A percentile compares a stretch with the other conserved stretches of the same genome.
phyloP scores from a whole-genome alignment of 2,888 invertebrate species.

The Ditula angustiorana region DNA sequence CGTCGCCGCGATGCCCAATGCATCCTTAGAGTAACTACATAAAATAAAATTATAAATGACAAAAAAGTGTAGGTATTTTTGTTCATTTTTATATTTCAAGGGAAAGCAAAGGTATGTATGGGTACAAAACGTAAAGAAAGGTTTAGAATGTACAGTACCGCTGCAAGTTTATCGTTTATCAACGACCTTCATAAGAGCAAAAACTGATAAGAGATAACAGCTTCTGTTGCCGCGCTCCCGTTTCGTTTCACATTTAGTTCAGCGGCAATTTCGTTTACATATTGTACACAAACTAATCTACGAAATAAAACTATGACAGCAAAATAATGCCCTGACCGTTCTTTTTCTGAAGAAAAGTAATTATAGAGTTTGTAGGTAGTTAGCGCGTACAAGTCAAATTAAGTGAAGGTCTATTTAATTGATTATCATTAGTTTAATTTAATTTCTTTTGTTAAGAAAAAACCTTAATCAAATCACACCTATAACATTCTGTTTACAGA shows the following conservation, averaged over 20 bases:
- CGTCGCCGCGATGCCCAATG: too few species aligned
- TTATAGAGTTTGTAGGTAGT: too few species aligned
- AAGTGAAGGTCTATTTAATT: too few species aligned
- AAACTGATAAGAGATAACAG: slow-evolving; percentile 83
- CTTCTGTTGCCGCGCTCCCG: slow-evolving; percentile 49
- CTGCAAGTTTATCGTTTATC: slow-evolving; percentile 64
- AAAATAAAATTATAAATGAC: too few species aligned
- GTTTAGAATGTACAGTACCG: slow-evolving; percentile 31
- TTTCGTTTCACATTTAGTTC: slow-evolving; percentile 34
- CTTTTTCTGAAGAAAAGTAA: too few species aligned
- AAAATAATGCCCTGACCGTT: background rate
- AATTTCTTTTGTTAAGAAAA: too few species aligned
- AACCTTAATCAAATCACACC: too few species aligned
- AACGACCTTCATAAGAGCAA: slow-evolving; percentile 81
- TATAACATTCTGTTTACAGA: background rate
- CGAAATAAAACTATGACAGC: background rate
- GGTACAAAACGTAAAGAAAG: slow-evolving; percentile 7
- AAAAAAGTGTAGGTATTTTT: too few species aligned
- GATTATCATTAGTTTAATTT: too few species aligned
- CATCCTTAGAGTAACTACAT: too few species aligned
- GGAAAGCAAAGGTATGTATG: too few species aligned
- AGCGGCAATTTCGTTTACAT: slow-evolving; percentile 24
- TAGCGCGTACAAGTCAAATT: too few species aligned
- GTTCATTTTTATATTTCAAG: background rate
- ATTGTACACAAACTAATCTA: background rate